phyloP scores from a whole-genome alignment of 2,888 invertebrate species.

The Euclidia mi region DNA sequence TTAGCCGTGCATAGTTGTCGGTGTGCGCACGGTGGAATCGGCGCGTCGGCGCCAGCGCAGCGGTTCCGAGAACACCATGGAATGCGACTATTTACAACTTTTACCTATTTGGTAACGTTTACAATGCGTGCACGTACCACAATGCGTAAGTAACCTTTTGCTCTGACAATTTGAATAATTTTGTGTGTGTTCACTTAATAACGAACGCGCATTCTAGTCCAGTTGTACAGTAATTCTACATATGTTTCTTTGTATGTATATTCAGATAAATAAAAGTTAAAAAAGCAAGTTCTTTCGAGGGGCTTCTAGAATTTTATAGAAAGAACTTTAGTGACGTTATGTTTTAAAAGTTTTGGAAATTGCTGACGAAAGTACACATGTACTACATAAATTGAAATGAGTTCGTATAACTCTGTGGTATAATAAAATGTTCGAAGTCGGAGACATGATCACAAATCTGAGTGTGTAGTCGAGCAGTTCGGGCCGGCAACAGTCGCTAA shows the following conservation, averaged over 20 bases:
- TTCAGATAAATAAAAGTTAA: background rate
- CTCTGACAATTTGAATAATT: conserved; percentile 64
- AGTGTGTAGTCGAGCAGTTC: conserved; percentile 55
- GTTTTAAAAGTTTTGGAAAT: conserved; percentile 1
- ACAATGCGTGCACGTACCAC: conserved; percentile 80
- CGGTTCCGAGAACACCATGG: conserved; percentile 83
- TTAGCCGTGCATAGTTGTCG: conserved; percentile 59
- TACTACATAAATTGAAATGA: conserved; percentile 2
- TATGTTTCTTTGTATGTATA: background rate
- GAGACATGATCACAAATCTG: conserved; percentile 51
- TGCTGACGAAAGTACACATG: background rate
- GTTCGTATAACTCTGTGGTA: background rate
- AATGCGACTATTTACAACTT: conserved; percentile 88
- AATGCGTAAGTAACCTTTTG: conserved; percentile 72
- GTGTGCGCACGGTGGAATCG: conserved; percentile 32
- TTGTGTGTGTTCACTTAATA: conserved; percentile 40
- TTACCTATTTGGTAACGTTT: conserved; percentile 88
- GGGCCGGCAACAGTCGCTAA: conserved; percentile 77
- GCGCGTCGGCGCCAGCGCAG: conserved; percentile 74
- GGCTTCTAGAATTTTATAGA: background rate
- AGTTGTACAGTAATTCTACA: conserved; percentile 12
- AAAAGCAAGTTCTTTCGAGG: too few relatives aligned
- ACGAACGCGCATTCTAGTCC: conserved; percentile 23
- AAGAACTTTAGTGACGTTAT: background rate
- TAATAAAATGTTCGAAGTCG: conserved; percentile 12